Evolutionary conservation across 2,113 vertebrate genomes (phyloP), one percentile per base, ranked within the genome.

Genomic region (Grantiella picta): DNA sequence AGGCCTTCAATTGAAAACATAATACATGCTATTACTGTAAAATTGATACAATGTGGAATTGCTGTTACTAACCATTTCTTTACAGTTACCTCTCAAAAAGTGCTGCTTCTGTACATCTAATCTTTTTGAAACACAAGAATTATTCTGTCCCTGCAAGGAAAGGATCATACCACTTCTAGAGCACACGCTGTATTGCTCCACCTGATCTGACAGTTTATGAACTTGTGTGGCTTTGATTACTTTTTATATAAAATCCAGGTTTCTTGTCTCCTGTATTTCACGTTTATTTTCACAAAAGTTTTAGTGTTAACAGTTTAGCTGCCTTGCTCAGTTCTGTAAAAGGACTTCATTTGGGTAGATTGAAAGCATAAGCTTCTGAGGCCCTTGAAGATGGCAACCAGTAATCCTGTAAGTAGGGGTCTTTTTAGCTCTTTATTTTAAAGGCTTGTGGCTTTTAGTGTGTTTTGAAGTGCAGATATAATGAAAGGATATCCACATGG

Each of bases 41-140:
- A 96, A 97, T 93, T 97, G 94, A 88, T 95, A 82, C 90, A 7
- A 82, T 96, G 91, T 95, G 96, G 93, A 96, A 94, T 97, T 97
- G 89, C 94, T 96, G 87, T 97, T 96, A 96, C 78, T 96, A 97
- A 97, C 92, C 84, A 6, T 98, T 98, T 97, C 96, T 98, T 98
- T 97, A 97, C 97, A 97, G 96, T 97, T 96, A 84, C 92, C 95
- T 95, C 89, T 97, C 93, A 83, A 73, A 86, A 97, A 95, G 86
- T 65, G 86, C 92, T 91, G 94, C 92, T 95, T 97, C 95, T 93
- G 38, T 92, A 53, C 91, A 90, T 92, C 93, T 96, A 3, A 89
- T 97, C 92, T 95, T 94, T 93, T 90, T 73, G 96, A 92, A 92
- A 91, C 76, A 87, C 13, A 5, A 90, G 78, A 94, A 33, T 61